phyloP scores from a whole-genome alignment of 2,113 vertebrate species.

The Dendrocopos noguchii region DNA sequence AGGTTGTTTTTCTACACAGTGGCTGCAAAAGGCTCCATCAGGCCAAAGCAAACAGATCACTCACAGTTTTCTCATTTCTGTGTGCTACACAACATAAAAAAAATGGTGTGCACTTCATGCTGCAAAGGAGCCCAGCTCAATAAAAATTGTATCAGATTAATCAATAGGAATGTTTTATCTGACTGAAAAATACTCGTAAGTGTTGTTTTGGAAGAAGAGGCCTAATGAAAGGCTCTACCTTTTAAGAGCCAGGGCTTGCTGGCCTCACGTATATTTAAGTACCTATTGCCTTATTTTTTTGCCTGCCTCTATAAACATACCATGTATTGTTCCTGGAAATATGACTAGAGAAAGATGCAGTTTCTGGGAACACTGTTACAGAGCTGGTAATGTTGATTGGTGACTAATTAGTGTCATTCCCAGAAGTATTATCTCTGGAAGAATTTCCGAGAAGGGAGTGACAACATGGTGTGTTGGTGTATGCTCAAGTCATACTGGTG shows the following conservation, averaged over 20 bases:
- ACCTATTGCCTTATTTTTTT: not conserved
- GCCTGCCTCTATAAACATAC: not conserved
- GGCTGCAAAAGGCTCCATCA: not conserved
- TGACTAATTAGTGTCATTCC: conserved; percentile 56
- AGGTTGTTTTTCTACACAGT: not conserved
- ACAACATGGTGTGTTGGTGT: not conserved
- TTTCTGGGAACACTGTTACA: conserved; percentile 50
- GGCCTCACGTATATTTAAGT: not conserved
- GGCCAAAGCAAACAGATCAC: not conserved
- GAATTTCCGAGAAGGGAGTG: conserved; percentile 41
- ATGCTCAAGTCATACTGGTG: not conserved
- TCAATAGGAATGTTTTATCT: conserved; percentile 34
- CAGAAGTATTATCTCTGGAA: not conserved
- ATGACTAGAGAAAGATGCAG: not conserved
- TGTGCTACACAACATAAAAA: not conserved
- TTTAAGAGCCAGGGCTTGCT: not conserved
- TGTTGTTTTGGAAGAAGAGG: not conserved
- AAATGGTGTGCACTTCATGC: not conserved
- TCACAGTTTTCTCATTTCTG: not conserved
- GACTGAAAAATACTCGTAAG: not conserved
- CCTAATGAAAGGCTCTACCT: not conserved
- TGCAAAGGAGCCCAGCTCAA: not conserved
- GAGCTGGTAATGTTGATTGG: conserved; percentile 40
- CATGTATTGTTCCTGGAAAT: conserved; percentile 41
- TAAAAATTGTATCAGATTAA: conserved; percentile 33